Base-by-base conservation (phyloP, 2,888 invertebrate genomes). In the Eucriotettix oculatus region DNA sequence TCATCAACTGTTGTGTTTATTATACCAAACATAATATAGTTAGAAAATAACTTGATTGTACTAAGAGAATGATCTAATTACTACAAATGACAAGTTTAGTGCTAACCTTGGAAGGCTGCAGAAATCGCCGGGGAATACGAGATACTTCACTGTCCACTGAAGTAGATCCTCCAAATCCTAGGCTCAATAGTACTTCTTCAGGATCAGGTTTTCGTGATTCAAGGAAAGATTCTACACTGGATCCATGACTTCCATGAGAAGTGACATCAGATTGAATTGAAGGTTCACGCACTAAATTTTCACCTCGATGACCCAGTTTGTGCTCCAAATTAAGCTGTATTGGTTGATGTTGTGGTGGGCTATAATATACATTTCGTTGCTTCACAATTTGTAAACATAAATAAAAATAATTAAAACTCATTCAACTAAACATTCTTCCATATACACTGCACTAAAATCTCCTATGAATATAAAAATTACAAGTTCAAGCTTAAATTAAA, bases 171-270 rank as follows among this genome's bases (percentile, higher is more conserved):
- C 73, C 74, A 65, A 76, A 76, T 1, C 76, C 75, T 10, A 76
- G 69, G 65, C 86, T 88, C 58, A 90, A 74, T 42, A 95, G 78
- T 60, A 95, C 85, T 59, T 90, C 88, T 71, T 94, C 93, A 0
- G 94, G 93, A 75, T 95, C 92, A 29, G 90, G 87, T 69, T 84
- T 86, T 52, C 94, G 79, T 16, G 88, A 81, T 67, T 91, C 90
- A 67, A 94, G 74, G 57, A 93, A 79, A 71, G 88, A 89, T 70
- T 91, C 85, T 44, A 91, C 86, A 68, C 85, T 80, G 58, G 90
- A 90, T 68, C 88, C 88, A 62, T 79, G 80, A 67, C 84, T 84
- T 59, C 81, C 76, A 48, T 63, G 63, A 17, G 64, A 62, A 12
- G 63, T 63, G 17, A 62, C 61, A 62, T 74, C 74, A 14, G 74